Evolutionary conservation across 2,888 invertebrate species (phyloP).

Genomic region (Platerodrilus igneus): DNA sequence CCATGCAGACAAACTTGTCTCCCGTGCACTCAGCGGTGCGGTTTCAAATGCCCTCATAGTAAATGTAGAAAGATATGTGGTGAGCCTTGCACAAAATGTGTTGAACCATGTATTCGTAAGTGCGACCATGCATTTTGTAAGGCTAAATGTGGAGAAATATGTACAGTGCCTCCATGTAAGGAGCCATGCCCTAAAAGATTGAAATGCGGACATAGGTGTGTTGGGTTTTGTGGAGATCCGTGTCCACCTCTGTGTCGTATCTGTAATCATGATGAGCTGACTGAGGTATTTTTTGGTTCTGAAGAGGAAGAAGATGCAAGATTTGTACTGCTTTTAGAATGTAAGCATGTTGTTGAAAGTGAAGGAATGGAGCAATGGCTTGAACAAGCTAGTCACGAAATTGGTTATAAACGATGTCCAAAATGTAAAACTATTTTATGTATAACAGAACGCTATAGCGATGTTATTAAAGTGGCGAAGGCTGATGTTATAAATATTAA

Average conservation of each 20-base stretch:
- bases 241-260: slow-evolving; percentile 58
- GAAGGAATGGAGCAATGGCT: slow-evolving; percentile 48
- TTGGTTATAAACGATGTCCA: slow-evolving; percentile 51
- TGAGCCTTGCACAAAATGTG: slow-evolving; percentile 44
- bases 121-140: slow-evolving; percentile 53
- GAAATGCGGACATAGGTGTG: slow-evolving; percentile 59
- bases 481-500: slow-evolving; percentile 50
- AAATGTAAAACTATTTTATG: slow-evolving; percentile 57
- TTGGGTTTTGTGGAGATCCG: slow-evolving; percentile 68
- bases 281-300: slow-evolving; percentile 45
- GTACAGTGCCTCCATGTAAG: slow-evolving; percentile 48
- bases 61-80: slow-evolving; percentile 49
- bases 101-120: slow-evolving; percentile 35
- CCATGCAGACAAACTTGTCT: slow-evolving; percentile 56
- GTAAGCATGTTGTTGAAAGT: slow-evolving; percentile 51
- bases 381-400: slow-evolving; percentile 32
- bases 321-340: slow-evolving; percentile 54
- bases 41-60: slow-evolving; percentile 53
- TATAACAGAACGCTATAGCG: slow-evolving; percentile 55
- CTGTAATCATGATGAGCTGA: slow-evolving; percentile 54
- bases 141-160: slow-evolving; percentile 49
- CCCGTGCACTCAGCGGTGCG: slow-evolving; percentile 52
- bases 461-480: slow-evolving; percentile 48
- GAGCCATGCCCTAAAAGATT: slow-evolving; percentile 45
- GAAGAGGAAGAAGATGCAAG: slow-evolving; percentile 55